These are phyloP conservation scores for Chamaedrilus cognettii DNA, from an alignment of 2,888 invertebrate genomes.

Conservation along the genomic window DNA sequence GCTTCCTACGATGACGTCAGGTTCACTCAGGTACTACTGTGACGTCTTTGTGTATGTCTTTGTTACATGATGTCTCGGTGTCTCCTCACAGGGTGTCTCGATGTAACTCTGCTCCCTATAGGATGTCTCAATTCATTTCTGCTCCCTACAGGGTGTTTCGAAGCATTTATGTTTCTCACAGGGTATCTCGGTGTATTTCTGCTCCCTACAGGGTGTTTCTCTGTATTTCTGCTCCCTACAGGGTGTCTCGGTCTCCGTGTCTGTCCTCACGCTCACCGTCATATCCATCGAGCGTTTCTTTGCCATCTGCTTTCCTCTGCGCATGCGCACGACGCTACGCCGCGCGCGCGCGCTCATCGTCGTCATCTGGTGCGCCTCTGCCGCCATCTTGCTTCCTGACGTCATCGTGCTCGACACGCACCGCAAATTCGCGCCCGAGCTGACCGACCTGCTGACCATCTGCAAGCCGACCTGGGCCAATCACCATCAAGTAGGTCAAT, in stretches of 20 bases:
- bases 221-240: too few species aligned
- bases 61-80: too few species aligned
- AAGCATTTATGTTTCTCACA: too few species aligned
- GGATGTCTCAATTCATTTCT: too few species aligned
- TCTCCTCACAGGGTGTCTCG: too few species aligned
- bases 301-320: conserved; percentile 88
- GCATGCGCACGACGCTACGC: conserved; percentile 81
- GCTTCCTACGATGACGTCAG: too few species aligned
- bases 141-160: too few species aligned
- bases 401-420: conserved; percentile 40
- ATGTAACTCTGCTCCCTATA: too few species aligned
- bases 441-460: conserved; percentile 35
- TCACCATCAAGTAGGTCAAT: background rate
- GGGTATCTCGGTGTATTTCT: too few species aligned
- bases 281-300: conserved; percentile 95
- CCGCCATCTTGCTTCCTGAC: conserved; percentile 59
- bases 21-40: too few species aligned
- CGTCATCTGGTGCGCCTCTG: conserved; percentile 78
- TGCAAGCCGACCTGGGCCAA: conserved; percentile 34
- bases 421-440: conserved; percentile 16
- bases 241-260: conserved; percentile 80
- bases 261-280: conserved; percentile 86
- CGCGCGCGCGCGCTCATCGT: conserved; percentile 80
- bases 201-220: too few species aligned
- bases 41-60: too few species aligned